Evolutionary conservation across 2,113 vertebrate genomes (phyloP), one percentile per base, ranked within the genome.

Genomic region (Mugil cephalus): DNA sequence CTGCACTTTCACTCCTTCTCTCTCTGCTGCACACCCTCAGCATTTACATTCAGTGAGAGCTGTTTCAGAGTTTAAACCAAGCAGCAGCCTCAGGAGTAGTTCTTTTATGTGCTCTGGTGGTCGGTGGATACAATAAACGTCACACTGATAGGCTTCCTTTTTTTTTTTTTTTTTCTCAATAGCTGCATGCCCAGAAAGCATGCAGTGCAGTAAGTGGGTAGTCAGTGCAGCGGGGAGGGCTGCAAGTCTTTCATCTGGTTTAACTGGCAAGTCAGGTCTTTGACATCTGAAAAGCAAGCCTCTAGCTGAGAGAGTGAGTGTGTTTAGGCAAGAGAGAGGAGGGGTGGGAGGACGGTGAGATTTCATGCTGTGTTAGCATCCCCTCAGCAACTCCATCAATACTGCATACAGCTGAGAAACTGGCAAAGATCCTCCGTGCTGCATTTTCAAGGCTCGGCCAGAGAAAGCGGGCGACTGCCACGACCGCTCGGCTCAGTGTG

Each of bases 281-380:
- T 87, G 74, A 84, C 80, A 88, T 87, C 56, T 87, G 63, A 80
- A 63, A 74, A 69, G 62, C 69, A 60, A 50, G 60, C 56, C 62
- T 39, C 17, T n/a, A 40, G 64, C 46, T 43, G 34, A 65, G 45
- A 46, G 61, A 30, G 69, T 42, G 62, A 35, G 21, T 61, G 42
- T 67, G 43, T 61, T 64, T 24, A 45, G 42, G 72, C 63, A 74
- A 42, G 62, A 54, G 68, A 62, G 55, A 54, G 76, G 48, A 76
- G 67, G 47, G 81, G 51, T 64, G 45, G 43, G 82, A 83, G 80
- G 75, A 60, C 79, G 79, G 82, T 80, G 90, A 87, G 87, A 86
- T 92, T 92, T 93, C 87, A 86, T 93, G 93, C 93, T 93, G 93
- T 90, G 93, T 93, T 92, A 93, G 93, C 94, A 95, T 93, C 92